Evolutionary conservation across 2,888 invertebrate genomes (phyloP), one percentile per base, ranked within the genome.

Genomic region (Callimorpha dominula): DNA sequence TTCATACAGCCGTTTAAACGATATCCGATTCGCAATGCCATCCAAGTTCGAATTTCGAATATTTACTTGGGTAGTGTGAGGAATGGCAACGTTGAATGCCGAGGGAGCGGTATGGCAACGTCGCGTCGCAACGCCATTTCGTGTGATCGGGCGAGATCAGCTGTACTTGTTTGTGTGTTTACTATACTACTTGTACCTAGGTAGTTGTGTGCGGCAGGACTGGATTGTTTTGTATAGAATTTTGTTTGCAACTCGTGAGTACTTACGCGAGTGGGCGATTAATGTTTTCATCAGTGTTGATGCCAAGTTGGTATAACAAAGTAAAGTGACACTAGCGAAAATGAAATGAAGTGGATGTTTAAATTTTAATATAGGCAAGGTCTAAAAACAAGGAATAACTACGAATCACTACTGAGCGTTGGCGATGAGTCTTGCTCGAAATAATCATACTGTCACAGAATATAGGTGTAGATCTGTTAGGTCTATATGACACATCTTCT

Each of bases 31-130:
- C 86, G 89, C 90, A 90, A 89, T 89, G 87, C 87, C 89, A 90
- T 92, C 90, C 91, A 90, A 90, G 88, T 89, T 88, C 86, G 90
- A 89, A 89, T 86, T 90, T 88, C 86, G 89, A 88, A 87, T 91
- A 88, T 90, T 89, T 86, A 89, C 89, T 88, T 84, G 85, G 82
- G 83, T 81, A 80, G 87, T 80, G 84, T 85, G 70, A 87, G 85
- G 85, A 84, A 85, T 86, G 91, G 91, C 93, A 93, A 91, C 92
- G 83, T 77, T 80, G 79, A 81, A 71, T 68, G 71, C 69, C 68
- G 75, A 69, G 73, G 72, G 78, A 72, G 68, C 89, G 86, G 85
- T 82, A 85, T 86, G 91, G 91, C 93, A 93, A 89, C 89, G 86
- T 78, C 86, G 88, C 88, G 86, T 78, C 86, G 88, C 88, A 82